Evolutionary conservation across 2,888 invertebrate species (phyloP), one percentile per base, ranked within the genome.

Genomic region (Pseudolycoriella hygida): DNA sequence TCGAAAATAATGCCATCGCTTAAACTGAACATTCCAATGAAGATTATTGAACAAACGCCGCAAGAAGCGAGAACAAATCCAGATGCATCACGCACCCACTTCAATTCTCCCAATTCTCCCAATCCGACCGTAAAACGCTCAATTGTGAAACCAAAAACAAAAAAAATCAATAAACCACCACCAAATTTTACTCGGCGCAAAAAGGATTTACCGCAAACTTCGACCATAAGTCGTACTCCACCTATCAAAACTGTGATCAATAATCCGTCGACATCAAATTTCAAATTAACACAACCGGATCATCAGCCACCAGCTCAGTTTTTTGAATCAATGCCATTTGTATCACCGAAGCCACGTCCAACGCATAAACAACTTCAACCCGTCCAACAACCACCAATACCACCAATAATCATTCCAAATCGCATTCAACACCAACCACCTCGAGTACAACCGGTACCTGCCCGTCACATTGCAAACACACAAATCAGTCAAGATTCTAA

Each of bases 181-280:
- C 77, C 78, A 1, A 72, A 73, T 52, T 59, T 77, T 14, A 83
- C 83, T 53, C 84, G 83, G 82, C 69, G 77, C 47, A 83, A 82
- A 59, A 73, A 76, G 50, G 81, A 82, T 54, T 60, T 76, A 46
- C 77, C 77, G 2, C 71, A 77, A 20, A 73, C 75, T 12, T 56
- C 63, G 2, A 63, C 61, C 30, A 55, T 12, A 3, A 19, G 19
- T 39, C 42, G 42, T 3, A 20, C 43, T 12, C 43, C 43, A 10
- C 18, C 40, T 17, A 14, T 46, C 18, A 39, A 42, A 31, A 46
- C 38, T 5, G 19, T 46, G 6, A 38, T 46, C 11, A 39, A 43
- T 32, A 32, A 32, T 39, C n/a, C 10, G 14, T 25, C 25, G 3
- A n/a, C 14, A 2, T 8, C 18, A 17, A 40, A 34, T 14, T 34